phyloP scores from a whole-genome alignment of 2,113 vertebrate genomes.

The Nothoprocta perdicaria region DNA sequence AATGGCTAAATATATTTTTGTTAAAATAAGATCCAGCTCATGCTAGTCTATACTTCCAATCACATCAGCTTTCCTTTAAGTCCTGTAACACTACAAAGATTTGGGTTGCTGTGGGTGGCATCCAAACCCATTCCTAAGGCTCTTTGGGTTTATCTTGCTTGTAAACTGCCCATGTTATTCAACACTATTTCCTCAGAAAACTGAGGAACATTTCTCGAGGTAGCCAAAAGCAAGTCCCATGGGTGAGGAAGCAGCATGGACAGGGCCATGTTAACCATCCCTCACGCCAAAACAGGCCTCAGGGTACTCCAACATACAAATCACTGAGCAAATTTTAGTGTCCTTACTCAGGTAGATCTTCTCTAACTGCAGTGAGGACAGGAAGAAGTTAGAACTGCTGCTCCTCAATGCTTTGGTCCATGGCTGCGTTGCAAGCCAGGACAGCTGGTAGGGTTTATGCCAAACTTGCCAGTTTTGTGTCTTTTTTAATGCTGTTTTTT shows the following conservation, averaged over 20 bases:
- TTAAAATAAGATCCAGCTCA: background rate
- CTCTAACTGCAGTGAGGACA: background rate
- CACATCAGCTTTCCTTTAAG: background rate
- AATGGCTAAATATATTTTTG: background rate
- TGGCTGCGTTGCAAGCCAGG: background rate
- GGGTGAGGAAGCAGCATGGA: background rate
- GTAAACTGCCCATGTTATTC: background rate
- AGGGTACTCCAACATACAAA: background rate
- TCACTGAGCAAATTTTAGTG: background rate
- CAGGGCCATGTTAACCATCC: background rate
- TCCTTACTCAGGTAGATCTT: background rate
- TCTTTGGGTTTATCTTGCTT: background rate
- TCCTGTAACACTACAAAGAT: background rate
- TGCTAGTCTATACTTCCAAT: background rate
- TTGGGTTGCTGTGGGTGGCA: background rate
- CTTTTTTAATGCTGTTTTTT: constrained; percentile 20
- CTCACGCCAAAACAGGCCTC: background rate
- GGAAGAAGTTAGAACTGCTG: background rate
- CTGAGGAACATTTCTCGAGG: background rate
- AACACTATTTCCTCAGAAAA: background rate
- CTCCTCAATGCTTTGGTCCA: background rate
- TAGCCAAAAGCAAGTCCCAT: background rate
- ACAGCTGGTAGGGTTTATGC: background rate
- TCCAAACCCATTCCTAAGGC: background rate
- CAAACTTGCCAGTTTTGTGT: constrained; percentile 18